Percentiles rank a stretch among this genome's conserved stretches.
These are phyloP conservation scores for Torymus aiolomorphi DNA, from an alignment of 2,888 invertebrate genomes.

Conservation along the genomic window DNA sequence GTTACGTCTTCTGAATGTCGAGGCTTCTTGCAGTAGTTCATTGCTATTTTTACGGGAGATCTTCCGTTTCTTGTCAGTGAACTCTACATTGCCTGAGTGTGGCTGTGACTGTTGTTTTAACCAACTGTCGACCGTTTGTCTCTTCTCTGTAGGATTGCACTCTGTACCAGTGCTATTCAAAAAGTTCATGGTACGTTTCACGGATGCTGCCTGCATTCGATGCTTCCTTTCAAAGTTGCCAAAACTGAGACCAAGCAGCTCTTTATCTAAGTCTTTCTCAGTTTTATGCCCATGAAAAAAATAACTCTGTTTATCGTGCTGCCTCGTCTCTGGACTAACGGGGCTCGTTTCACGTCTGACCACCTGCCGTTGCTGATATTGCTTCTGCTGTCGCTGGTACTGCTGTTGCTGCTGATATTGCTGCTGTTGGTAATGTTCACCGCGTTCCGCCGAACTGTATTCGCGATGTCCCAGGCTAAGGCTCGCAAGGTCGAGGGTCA, in stretches of 20 bases:
- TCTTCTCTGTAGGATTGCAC: background rate
- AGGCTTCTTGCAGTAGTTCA: conserved; percentile 62
- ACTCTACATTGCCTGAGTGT: conserved; percentile 65
- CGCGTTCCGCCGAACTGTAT: conserved; percentile 23
- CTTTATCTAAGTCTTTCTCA: conserved; percentile 69
- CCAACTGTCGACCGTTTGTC: conserved; percentile 7
- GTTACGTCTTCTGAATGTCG: conserved; percentile 58
- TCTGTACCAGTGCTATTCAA: conserved; percentile 60
- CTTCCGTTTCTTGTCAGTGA: conserved; percentile 68
- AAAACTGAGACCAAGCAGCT: conserved; percentile 49
- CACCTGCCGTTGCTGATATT: conserved; percentile 22
- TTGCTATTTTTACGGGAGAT: conserved; percentile 67
- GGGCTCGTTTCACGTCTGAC: conserved; percentile 54
- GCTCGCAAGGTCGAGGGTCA: conserved; percentile 63
- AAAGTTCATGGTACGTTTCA: conserved; percentile 61
- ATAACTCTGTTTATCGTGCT: conserved; percentile 70
- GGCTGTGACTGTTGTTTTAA: conserved; percentile 50
- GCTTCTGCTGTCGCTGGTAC: conserved; percentile 25
- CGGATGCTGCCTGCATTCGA: conserved; percentile 41
- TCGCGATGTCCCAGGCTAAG: conserved; percentile 65
- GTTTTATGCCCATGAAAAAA: conserved; percentile 73
- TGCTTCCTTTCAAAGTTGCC: background rate
- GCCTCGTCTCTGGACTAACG: conserved; percentile 61
- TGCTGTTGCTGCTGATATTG: conserved; percentile 19
- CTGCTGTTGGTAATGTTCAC: conserved; percentile 1